These are phyloP conservation scores for Hylia prasina DNA, from an alignment of 2,113 vertebrate species.

Conservation along the genomic window DNA sequence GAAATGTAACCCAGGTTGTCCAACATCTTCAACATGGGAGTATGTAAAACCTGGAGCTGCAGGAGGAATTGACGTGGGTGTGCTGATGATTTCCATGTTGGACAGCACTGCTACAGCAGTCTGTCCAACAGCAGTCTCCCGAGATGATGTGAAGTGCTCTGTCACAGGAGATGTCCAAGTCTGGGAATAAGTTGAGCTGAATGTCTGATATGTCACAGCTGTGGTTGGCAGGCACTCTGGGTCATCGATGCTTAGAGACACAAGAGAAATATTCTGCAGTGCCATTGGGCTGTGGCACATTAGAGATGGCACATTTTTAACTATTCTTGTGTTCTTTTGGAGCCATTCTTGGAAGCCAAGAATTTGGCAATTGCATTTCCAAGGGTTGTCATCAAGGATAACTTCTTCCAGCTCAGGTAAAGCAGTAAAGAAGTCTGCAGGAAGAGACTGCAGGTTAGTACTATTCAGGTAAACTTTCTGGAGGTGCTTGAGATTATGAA, in stretches of 20 bases:
- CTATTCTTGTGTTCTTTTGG: constrained; percentile 19
- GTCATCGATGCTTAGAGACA: not conserved
- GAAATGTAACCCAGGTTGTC: not conserved
- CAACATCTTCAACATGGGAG: not conserved
- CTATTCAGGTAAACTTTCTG: constrained; percentile 61
- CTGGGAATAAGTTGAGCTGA: not conserved
- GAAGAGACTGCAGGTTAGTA: constrained; percentile 59
- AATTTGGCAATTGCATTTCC: constrained; percentile 82
- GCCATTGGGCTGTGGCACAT: constrained; percentile 13
- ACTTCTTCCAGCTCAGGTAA: constrained; percentile 58
- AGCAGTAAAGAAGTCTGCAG: constrained; percentile 52
- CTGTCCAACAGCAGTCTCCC: no score
- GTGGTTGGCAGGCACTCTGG: not conserved
- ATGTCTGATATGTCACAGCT: not conserved
- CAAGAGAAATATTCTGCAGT: constrained; percentile 20
- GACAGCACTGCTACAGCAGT: not conserved
- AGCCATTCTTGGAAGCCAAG: constrained; percentile 78
- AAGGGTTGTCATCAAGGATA: constrained; percentile 75
- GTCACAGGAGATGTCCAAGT: not conserved
- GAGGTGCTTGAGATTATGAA: constrained; percentile 68
- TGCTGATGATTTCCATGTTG: not conserved
- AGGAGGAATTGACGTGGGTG: not conserved
- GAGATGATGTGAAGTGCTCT: not conserved
- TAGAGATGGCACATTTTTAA: not conserved
- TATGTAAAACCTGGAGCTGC: not conserved